Conservation (phyloP, 2,113 vertebrate genomes). For the Tragulus kanchil region DNA sequence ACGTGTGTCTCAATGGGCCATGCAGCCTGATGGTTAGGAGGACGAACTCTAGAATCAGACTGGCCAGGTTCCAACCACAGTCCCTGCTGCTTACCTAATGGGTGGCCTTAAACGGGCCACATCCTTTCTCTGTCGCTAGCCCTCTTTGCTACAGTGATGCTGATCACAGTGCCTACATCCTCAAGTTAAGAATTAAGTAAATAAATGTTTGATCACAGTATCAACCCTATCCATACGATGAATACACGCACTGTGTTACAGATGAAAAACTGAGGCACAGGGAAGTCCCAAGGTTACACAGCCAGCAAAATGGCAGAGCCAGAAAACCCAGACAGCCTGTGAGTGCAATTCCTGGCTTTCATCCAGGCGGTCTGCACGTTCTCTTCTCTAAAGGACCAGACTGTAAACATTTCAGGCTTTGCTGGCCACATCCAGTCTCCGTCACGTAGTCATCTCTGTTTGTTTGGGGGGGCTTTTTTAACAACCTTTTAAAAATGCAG, state of each 20-base stretch:
- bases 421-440: neutral
- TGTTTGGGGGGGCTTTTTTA: neutral
- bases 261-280: neutral
- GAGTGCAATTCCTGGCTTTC: neutral
- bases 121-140: neutral
- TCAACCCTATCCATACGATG: neutral
- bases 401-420: neutral
- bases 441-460: neutral
- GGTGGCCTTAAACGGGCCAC: neutral
- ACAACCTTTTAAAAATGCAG: neutral
- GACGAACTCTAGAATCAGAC: neutral
- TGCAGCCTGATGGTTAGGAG: rapidly evolving
- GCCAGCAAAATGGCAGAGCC: neutral
- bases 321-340: neutral
- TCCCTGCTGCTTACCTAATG: rapidly evolving
- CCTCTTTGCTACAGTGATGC: neutral
- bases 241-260: neutral
- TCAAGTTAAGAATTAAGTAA: neutral
- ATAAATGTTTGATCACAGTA: neutral
- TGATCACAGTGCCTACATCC: neutral
- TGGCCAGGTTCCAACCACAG: rapidly evolving
- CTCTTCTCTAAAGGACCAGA: neutral
- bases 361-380: neutral
- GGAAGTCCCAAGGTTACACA: neutral
- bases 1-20: neutral